These are phyloP conservation scores for Sclerodermus sp. DNA, from an alignment of 2,888 invertebrate genomes.

Conservation along the genomic window DNA sequence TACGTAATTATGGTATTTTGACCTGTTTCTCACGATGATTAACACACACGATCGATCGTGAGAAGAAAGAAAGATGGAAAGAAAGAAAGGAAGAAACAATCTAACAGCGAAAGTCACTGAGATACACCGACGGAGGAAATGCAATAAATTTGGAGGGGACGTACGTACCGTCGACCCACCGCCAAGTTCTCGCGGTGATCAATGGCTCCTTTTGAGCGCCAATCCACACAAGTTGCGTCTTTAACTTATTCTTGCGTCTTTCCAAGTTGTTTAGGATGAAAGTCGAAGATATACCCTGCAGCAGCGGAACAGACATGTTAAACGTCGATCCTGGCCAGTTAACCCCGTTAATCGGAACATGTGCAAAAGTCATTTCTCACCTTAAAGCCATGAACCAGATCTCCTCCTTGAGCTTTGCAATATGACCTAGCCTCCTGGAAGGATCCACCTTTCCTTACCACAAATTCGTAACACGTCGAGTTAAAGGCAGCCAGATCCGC, in stretches of 20 bases:
- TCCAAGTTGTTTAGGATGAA: constrained; percentile 80
- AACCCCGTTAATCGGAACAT: not conserved
- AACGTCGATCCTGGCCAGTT: not conserved
- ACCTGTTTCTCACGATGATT: constrained; percentile 44
- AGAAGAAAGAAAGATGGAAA: constrained; percentile 23
- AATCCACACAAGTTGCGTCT: constrained; percentile 88
- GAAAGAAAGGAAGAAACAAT: not conserved
- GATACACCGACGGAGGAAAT: not conserved
- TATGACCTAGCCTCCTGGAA: constrained; percentile 79
- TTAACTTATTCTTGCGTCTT: constrained; percentile 74
- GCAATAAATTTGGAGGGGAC: not conserved
- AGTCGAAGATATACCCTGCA: constrained; percentile 65
- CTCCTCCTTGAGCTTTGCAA: constrained; percentile 74
- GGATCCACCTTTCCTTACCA: constrained; percentile 77
- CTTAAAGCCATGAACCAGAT: constrained; percentile 71
- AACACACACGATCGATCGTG: constrained; percentile 26
- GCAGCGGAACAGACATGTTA: constrained; percentile 19
- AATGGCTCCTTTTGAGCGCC: constrained; percentile 88
- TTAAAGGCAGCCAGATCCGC: constrained; percentile 82
- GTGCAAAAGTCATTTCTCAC: too few relatives aligned
- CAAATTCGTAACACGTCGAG: constrained; percentile 86
- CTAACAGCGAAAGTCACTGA: not conserved
- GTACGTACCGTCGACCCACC: constrained; percentile 81
- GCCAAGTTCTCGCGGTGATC: constrained; percentile 80
- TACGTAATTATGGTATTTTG: constrained; percentile 22